These are phyloP conservation scores for Spea multiplicata DNA, from an alignment of 2,113 vertebrate species.

Conservation along the genomic window DNA sequence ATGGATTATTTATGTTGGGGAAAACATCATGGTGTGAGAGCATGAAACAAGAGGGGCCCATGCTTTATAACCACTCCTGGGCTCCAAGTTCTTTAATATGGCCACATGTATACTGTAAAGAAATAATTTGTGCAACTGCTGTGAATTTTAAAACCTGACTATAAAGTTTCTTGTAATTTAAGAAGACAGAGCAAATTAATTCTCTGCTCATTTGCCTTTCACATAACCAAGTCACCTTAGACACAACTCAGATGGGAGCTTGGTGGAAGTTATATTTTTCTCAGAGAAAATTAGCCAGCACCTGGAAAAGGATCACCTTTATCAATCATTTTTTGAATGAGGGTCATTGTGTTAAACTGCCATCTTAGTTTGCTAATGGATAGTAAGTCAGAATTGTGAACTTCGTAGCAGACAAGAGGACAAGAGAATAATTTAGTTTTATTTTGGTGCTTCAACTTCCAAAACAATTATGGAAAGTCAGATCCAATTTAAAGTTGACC, in stretches of 20 bases:
- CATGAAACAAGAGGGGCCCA: no score
- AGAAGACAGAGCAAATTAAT: constrained; percentile 42
- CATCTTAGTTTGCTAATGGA: constrained; percentile 45
- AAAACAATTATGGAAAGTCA: not conserved
- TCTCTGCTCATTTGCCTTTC: constrained; percentile 31
- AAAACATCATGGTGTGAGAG: no score
- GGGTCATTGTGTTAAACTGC: constrained; percentile 46
- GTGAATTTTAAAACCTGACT: no score
- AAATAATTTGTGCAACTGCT: no score
- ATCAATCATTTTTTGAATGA: constrained; percentile 51
- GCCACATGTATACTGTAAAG: no score
- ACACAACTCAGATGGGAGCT: constrained; percentile 18
- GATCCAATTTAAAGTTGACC: no score
- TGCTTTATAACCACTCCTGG: no score
- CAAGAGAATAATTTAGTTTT: constrained; percentile 38
- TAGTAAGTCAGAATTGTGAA: constrained; percentile 42
- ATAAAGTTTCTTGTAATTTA: no score
- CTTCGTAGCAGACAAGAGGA: constrained; percentile 24
- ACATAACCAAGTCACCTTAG: constrained; percentile 32
- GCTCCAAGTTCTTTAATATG: no score
- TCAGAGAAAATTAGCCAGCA: constrained; percentile 17
- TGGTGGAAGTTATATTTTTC: constrained; percentile 43
- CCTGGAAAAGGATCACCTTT: constrained; percentile 46
- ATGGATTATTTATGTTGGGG: no score
- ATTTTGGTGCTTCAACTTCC: not conserved